Evolutionary conservation across 1,140 invertebrate genomes (phyloP).

Genomic region (Thalassaphorura encarpata): DNA sequence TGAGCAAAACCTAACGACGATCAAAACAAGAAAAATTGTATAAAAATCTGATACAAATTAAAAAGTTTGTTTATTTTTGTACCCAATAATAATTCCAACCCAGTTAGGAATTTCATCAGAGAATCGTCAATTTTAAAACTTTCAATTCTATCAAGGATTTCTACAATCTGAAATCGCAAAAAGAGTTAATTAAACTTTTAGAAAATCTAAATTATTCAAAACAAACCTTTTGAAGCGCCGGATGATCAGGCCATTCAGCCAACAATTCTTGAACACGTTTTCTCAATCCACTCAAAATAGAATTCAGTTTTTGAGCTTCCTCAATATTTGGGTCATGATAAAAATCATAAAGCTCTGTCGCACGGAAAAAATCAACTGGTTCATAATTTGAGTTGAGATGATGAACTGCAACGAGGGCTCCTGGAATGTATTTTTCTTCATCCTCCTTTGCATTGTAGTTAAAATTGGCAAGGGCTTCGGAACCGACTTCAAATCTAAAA

Average conservation of each 20-base stretch:
- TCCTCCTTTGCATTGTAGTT: constrained; percentile 5
- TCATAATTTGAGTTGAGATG: background rate
- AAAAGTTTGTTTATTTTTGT: background rate
- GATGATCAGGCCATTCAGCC: constrained; percentile 80
- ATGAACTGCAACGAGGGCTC: constrained; percentile 14
- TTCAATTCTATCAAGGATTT: constrained; percentile 64
- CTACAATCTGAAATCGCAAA: constrained; percentile 44
- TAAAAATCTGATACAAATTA: background rate
- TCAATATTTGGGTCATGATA: constrained; percentile 74
- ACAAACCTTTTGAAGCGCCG: constrained; percentile 63
- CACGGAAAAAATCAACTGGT: background rate
- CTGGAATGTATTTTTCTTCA: constrained; percentile 16
- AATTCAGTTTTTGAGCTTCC: constrained; percentile 60
- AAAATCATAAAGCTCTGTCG: constrained; percentile 53
- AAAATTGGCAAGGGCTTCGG: constrained; percentile 41
- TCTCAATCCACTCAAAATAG: constrained; percentile 54
- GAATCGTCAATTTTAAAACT: constrained; percentile 67
- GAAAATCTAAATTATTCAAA: constrained; percentile 7
- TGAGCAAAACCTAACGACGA: constrained; percentile 47
- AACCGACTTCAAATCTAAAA: constrained; percentile 46
- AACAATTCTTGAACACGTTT: constrained; percentile 56
- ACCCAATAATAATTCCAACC: constrained; percentile 64
- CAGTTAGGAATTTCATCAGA: constrained; percentile 76
- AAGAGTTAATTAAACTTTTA: background rate
- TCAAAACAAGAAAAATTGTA: no score